A percentile compares a stretch with the other conserved stretches of the same genome.
These are phyloP conservation scores for Malachius bipustulatus DNA, from an alignment of 2,888 invertebrate genomes.

Conservation along the genomic window DNA sequence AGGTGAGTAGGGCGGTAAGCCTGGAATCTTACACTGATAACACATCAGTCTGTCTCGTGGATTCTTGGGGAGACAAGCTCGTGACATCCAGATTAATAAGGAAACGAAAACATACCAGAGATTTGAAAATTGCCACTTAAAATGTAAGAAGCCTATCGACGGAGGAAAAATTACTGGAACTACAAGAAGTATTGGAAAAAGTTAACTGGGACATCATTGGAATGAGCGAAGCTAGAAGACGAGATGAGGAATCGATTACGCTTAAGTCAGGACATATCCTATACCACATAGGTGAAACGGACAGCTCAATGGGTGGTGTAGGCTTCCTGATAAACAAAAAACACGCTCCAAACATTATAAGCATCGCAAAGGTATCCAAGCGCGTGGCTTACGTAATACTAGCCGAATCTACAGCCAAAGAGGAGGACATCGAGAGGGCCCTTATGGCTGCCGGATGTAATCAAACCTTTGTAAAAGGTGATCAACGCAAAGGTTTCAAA, in stretches of 20 bases:
- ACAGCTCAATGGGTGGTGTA: constrained; percentile 9
- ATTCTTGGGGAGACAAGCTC: constrained; percentile 10
- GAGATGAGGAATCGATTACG: constrained; percentile 6
- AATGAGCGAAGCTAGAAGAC: constrained; percentile 8
- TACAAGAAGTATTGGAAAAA: constrained; percentile 4
- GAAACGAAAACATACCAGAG: constrained; percentile 1
- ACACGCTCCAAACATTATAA: constrained; percentile 8
- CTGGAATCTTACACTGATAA: constrained; percentile 10
- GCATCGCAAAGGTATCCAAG: constrained; percentile 6
- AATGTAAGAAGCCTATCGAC: constrained; percentile 4
- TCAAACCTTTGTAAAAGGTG: no score
- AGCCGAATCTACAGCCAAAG: no score
- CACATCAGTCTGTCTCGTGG: constrained; percentile 9
- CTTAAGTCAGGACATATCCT: constrained; percentile 10
- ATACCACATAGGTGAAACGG: constrained; percentile 8
- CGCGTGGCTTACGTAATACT: neutral
- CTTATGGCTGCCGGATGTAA: no score
- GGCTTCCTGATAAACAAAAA: constrained; percentile 11
- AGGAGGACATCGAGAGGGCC: no score
- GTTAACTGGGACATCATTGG: constrained; percentile 5
- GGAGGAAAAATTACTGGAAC: constrained; percentile 5
- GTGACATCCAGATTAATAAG: constrained; percentile 6
- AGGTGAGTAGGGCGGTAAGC: constrained; percentile 9
- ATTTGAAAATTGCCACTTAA: constrained; percentile 5
- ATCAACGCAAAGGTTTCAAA: no score